phyloP scores from a whole-genome alignment of 92 coral and sea anemone species.

The Epizoanthus scotinus region DNA sequence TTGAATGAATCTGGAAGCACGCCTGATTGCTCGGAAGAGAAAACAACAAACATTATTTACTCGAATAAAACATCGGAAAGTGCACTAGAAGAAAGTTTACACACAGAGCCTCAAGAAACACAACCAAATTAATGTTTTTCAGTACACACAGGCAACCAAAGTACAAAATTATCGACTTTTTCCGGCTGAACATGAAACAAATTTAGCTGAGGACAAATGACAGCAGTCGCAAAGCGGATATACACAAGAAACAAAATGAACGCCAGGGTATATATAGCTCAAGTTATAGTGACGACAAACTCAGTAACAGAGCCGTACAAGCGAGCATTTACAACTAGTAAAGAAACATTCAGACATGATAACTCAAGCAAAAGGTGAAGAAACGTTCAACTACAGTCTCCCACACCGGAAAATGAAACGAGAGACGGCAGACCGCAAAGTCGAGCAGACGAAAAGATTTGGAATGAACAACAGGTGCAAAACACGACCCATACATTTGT shows the following conservation, averaged over 20 bases:
- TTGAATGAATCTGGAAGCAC: neutral
- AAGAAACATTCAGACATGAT: conserved; percentile 2
- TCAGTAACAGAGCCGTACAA: neutral
- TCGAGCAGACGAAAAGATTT: neutral
- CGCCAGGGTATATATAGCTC: neutral
- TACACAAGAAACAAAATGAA: neutral
- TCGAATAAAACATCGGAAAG: neutral
- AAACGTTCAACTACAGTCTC: neutral
- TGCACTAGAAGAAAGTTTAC: neutral
- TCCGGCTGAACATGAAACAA: neutral
- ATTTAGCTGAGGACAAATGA: neutral
- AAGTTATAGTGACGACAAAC: neutral
- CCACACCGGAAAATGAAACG: neutral
- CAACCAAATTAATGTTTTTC: neutral
- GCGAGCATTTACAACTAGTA: neutral
- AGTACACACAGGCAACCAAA: neutral
- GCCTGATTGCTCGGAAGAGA: conserved; percentile 8
- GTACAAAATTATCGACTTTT: neutral
- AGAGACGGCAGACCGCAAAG: neutral
- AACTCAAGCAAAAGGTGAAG: conserved; percentile 20
- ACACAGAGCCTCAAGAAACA: neutral
- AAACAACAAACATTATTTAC: neutral
- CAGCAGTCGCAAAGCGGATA: neutral
- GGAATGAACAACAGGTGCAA: neutral
- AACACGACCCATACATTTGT: neutral